A percentile compares a stretch with the other conserved stretches of the same genome.
phyloP scores from a whole-genome alignment of 2,888 invertebrate species.

The Heliconius cydno region DNA sequence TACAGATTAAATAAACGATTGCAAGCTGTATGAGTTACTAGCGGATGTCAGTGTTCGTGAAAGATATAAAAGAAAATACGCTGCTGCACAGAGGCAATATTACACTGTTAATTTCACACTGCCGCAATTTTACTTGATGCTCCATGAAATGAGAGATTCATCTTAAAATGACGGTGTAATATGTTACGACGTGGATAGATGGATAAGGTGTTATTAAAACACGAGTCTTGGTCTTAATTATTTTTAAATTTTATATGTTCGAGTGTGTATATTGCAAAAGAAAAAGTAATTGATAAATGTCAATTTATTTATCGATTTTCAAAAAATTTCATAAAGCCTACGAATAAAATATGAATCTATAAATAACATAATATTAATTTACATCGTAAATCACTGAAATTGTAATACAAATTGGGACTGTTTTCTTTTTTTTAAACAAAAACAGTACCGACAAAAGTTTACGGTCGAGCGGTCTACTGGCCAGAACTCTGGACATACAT shows the following conservation, averaged over 20 bases:
- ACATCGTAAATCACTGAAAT: slow-evolving; percentile 5
- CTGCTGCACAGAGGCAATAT: slow-evolving; percentile 46
- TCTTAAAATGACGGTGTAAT: slow-evolving; percentile 42
- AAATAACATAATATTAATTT: slow-evolving; percentile 7
- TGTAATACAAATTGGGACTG: background rate
- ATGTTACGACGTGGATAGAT: slow-evolving; percentile 42
- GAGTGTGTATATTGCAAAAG: background rate
- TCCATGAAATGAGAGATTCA: slow-evolving; percentile 51
- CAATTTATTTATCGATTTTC: background rate
- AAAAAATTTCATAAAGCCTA: background rate
- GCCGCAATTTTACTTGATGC: slow-evolving; percentile 44
- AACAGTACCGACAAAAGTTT: slow-evolving; percentile 17
- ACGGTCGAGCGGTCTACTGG: slow-evolving; percentile 15
- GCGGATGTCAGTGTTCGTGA: slow-evolving; percentile 13
- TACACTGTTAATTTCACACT: slow-evolving; percentile 44
- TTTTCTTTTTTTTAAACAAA: slow-evolving; percentile 26
- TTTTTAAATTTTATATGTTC: background rate
- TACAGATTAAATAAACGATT: slow-evolving; percentile 20
- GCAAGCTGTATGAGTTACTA: slow-evolving; percentile 11
- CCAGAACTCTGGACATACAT: slow-evolving; percentile 28
- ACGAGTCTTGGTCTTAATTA: slow-evolving; percentile 12
- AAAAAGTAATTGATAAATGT: no score
- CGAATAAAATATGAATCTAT: no score
- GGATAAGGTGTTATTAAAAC: slow-evolving; percentile 11
- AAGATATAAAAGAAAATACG: slow-evolving; percentile 29